A percentile compares a stretch with the other conserved stretches of the same genome.
Evolutionary conservation across 2,113 vertebrate species (phyloP).

Genomic region (Petrocephalus zakoni): DNA sequence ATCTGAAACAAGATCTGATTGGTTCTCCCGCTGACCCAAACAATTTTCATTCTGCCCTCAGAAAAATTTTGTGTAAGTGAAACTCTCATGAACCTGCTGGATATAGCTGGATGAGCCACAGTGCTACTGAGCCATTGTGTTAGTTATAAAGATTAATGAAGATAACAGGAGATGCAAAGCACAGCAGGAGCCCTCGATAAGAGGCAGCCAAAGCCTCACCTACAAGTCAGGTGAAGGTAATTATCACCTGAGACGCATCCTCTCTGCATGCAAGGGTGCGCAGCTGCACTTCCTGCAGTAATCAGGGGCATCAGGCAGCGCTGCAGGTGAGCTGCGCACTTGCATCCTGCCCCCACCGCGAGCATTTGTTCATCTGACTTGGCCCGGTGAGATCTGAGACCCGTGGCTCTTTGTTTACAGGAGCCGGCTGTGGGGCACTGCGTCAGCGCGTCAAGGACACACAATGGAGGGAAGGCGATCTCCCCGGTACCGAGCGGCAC

Average conservation of each 20-base stretch:
- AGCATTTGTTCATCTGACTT: neutral
- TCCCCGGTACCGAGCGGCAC: neutral
- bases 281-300: neutral
- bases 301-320: neutral
- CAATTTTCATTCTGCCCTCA: no score
- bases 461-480: neutral
- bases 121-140: neutral
- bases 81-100: no score
- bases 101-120: neutral
- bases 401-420: neutral
- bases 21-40: no score
- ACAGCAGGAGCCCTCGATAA: neutral
- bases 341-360: neutral
- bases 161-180: neutral
- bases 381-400: neutral
- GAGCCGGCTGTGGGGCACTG: neutral
- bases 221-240: neutral
- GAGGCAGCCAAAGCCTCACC: neutral
- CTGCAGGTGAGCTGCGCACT: neutral
- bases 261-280: neutral
- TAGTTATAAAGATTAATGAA: neutral
- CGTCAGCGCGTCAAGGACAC: neutral
- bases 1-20: no score
- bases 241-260: neutral
- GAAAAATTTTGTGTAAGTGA: no score